Percentiles rank a stretch among this genome's conserved stretches.
phyloP scores from a whole-genome alignment of 1,140 invertebrate genomes.

The Pachypsylla venusta region DNA sequence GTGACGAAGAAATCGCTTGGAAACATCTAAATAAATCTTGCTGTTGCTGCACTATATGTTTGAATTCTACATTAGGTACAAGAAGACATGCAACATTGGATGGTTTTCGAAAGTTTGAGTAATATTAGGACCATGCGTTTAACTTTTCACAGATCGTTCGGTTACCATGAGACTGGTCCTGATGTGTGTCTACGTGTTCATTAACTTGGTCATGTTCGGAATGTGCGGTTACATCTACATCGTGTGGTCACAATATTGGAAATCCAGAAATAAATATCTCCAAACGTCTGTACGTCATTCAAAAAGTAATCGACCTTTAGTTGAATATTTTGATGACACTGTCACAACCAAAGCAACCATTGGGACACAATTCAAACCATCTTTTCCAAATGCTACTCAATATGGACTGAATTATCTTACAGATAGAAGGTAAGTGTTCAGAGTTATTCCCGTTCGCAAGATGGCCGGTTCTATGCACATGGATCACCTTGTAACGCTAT shows the following conservation, averaged over 20 bases:
- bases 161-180: constrained; percentile 42
- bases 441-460: too few relatives aligned
- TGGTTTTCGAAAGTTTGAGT: too few relatives aligned
- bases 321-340: constrained; percentile 25
- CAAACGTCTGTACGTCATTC: constrained; percentile 12
- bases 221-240: constrained; percentile 54
- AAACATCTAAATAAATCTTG: too few relatives aligned
- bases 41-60: too few relatives aligned
- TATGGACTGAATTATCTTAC: background rate
- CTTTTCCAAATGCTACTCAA: background rate
- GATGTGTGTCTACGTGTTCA: constrained; percentile 50
- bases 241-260: constrained; percentile 53
- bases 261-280: constrained; percentile 20
- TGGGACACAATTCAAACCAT: background rate
- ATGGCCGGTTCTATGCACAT: too few relatives aligned
- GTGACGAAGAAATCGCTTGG: too few relatives aligned
- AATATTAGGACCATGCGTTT: too few relatives aligned
- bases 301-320: constrained; percentile 19
- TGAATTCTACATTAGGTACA: too few relatives aligned
- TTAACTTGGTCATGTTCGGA: constrained; percentile 49
- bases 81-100: too few relatives aligned
- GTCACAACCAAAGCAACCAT: background rate
- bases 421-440: background rate
- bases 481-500: too few relatives aligned
- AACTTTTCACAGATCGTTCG: too few relatives aligned